phyloP scores from a whole-genome alignment of 2,113 vertebrate species.

The Microcebus tavaratra region DNA sequence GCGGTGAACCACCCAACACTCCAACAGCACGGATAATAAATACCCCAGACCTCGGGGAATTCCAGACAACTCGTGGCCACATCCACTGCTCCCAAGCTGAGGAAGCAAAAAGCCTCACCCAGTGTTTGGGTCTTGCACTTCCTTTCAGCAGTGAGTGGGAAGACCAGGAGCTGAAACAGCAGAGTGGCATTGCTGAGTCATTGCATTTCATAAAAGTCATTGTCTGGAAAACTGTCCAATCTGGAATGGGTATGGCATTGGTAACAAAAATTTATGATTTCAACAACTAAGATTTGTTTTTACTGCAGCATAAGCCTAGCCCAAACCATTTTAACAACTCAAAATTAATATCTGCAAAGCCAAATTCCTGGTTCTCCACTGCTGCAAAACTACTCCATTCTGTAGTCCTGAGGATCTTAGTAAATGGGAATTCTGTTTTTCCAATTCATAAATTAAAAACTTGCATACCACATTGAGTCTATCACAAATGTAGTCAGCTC shows the following conservation, averaged over 20 bases:
- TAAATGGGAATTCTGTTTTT: background rate
- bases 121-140: too few species aligned
- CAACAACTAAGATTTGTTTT: background rate
- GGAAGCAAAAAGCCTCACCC: background rate
- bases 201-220: background rate
- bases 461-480: background rate
- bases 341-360: background rate
- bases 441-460: background rate
- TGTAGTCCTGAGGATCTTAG: background rate
- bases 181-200: background rate
- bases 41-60: background rate
- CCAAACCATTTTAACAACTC: background rate
- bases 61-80: background rate
- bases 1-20: background rate
- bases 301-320: background rate
- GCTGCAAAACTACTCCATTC: background rate
- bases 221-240: background rate
- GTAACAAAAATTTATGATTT: background rate
- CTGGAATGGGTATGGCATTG: rapidly evolving
- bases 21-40: background rate
- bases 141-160: rapidly evolving
- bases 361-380: background rate
- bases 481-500: background rate
- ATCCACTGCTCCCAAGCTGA: background rate
- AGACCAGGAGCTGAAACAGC: rapidly evolving